Evolutionary conservation across 64 coral and sea anemone species (phyloP), one percentile per base, ranked within the genome.

Genomic region (Catalaphyllia jardinei): DNA sequence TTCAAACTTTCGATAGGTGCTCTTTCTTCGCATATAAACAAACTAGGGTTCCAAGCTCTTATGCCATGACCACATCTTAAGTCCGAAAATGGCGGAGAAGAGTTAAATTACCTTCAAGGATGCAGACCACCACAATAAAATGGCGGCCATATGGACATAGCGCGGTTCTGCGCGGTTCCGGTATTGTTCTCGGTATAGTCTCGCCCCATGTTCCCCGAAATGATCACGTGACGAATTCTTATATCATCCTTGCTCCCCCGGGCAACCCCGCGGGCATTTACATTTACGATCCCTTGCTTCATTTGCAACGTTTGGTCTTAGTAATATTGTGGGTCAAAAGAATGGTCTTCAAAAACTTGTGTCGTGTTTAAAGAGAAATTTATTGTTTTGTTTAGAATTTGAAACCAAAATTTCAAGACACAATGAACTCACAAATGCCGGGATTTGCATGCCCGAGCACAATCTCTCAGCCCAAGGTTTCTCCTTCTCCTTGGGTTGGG

Each of bases 21-120:
- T 20, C 20, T 19, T 67, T 67, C 63, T 12, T 52, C 38, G 38
- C 50, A 33, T 11, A 27, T 24, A 51, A 22, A 25, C 24, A 67
- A 71, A 28, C 38, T 0, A 50, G 1, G 25, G 22, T 2, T 51
- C 11, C 25, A 49, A 12, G 4, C 33, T 46, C 17, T n/a, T 22
- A 49, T 71, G 1, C 33, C 71, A 42, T 12, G 14, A 83, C 57
- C 11, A 16, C 31, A 71, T 85, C 12, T n/a, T 71, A 22, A 19
- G 12, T 33, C 81, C 71, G 81, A 31, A 85, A 71, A 85, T 60
- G 15, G 22, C 2, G 39, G 57, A 50, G 62, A 50, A 24, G 63
- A 29, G 9, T 46, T 39, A 19, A 83, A 83, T 64, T 83, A 83
- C 20, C 54, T 39, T 83, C 17, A 65, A 83, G 79, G 60, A 82